Evolutionary conservation across 2,888 invertebrate species (phyloP), one percentile per base, ranked within the genome.

Genomic region (Bimastos eiseni): DNA sequence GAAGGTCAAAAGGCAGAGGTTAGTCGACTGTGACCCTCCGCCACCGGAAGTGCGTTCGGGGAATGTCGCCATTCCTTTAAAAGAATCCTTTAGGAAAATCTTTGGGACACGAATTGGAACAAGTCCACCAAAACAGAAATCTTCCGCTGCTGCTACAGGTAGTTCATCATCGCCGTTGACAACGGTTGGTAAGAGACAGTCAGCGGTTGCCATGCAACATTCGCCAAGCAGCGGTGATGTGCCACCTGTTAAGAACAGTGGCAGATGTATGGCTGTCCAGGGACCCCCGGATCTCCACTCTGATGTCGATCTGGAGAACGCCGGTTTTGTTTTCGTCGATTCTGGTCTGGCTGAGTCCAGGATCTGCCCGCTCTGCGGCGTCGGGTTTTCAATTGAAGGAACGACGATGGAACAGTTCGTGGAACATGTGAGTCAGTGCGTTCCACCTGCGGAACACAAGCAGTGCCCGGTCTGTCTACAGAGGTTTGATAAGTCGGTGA

Each of bases 301-400:
- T 19, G 37, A 86, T 19, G 34, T 86, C 86, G 86, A 86, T 8
- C 86, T 37, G 86, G 86, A 36, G 24, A 86, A 86, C 37, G 19
- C 86, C n/a, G 24, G 86, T 86, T 86, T 86, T 36, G 86, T 86
- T 86, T 86, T 86, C 36, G 86, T 86, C 86, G 86, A 86, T 37
- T 33, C 36, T 8, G 36, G 24, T 24, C 84, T 30, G 6, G 84
- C 21, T 0, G 84, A 34, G 5, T 5, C 37, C 6, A 30, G 86
- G 86, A 86, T 86, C 86, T 86, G 86, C 15, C 86, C 86, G 86
- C 86, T 86, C 36, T 86, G 86, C 86, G n/a, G 37, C 37, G 86
- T 33, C 34, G 86, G 0, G 86, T 86, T 86, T 36, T 24, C 37
- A 19, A 86, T 2, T 36, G 86, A 36, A 19, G 86, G 36, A 37